Conservation (phyloP, 2,888 invertebrate species). For the Agonum fuliginosum region DNA sequence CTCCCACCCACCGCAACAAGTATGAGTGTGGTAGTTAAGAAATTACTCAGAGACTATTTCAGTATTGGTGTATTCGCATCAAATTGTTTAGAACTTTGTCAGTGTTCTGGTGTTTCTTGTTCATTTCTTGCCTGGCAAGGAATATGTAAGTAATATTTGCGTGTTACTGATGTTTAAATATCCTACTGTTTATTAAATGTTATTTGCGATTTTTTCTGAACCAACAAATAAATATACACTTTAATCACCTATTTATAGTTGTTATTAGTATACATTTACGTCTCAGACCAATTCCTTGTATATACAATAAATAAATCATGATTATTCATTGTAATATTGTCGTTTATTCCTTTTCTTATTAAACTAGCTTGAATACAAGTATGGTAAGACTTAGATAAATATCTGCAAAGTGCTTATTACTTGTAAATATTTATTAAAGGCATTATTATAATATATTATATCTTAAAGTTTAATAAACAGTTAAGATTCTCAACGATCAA, state of each 20-base stretch:
- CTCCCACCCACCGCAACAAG: constrained; percentile 10
- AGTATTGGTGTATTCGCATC: neutral
- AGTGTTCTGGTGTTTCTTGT: constrained; percentile 26
- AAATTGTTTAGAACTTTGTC: neutral
- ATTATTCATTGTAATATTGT: neutral
- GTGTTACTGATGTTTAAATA: neutral
- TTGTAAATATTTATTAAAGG: too few relatives aligned
- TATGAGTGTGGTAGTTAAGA: constrained; percentile 10
- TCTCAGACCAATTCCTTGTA: constrained; percentile 4
- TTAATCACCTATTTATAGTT: constrained; percentile 13
- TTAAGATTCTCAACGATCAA: constrained; percentile 68
- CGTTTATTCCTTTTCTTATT: neutral
- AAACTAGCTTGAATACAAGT: neutral
- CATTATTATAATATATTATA: too few relatives aligned
- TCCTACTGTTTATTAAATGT: constrained; percentile 31
- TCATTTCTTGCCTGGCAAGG: constrained; percentile 11
- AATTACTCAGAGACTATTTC: constrained; percentile 6
- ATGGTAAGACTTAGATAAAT: neutral
- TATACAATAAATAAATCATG: constrained; percentile 6
- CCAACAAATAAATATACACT: constrained; percentile 30
- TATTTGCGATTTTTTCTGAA: constrained; percentile 14
- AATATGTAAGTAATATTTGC: neutral
- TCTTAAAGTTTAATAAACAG: too few relatives aligned
- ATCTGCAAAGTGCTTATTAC: too few relatives aligned
- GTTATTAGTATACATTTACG: neutral